Evolutionary conservation across 2,797 vertebrate genomes (phyloP).

Genomic region (Falco biarmicus): DNA sequence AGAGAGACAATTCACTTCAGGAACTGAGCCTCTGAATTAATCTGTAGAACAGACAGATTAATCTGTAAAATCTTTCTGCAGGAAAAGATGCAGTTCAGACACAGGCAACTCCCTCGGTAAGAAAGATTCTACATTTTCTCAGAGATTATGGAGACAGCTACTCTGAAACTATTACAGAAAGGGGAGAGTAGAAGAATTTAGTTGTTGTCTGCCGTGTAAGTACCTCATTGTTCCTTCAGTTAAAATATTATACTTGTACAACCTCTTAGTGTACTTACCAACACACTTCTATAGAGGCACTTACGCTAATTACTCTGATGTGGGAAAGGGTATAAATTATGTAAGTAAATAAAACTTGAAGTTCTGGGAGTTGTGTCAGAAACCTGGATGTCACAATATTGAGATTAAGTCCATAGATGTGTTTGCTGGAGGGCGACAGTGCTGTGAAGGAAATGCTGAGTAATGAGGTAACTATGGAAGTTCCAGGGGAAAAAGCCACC

Average conservation of each 20-base stretch:
- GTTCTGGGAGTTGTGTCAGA: background rate
- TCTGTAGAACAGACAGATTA: constrained; percentile 30
- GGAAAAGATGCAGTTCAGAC: constrained; percentile 54
- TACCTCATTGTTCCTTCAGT: no score
- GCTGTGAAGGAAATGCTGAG: background rate
- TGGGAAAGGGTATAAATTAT: no score
- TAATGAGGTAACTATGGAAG: no score
- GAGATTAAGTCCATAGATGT: background rate
- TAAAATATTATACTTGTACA: no score
- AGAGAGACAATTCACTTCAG: constrained; percentile 60
- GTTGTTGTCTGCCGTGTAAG: no score
- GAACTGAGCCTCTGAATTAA: constrained; percentile 35
- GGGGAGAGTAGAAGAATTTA: background rate
- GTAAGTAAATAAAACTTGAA: background rate
- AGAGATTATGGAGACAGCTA: background rate
- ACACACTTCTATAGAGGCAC: no score
- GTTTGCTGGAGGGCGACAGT: background rate
- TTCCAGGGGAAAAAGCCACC: no score
- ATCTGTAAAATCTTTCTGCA: constrained; percentile 36
- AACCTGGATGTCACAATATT: background rate
- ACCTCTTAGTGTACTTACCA: no score
- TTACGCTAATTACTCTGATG: no score
- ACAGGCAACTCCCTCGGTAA: constrained; percentile 69
- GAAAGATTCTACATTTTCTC: background rate
- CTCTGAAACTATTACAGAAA: background rate